Conservation (phyloP, 2,113 vertebrate genomes). For the Cavia porcellus region DNA sequence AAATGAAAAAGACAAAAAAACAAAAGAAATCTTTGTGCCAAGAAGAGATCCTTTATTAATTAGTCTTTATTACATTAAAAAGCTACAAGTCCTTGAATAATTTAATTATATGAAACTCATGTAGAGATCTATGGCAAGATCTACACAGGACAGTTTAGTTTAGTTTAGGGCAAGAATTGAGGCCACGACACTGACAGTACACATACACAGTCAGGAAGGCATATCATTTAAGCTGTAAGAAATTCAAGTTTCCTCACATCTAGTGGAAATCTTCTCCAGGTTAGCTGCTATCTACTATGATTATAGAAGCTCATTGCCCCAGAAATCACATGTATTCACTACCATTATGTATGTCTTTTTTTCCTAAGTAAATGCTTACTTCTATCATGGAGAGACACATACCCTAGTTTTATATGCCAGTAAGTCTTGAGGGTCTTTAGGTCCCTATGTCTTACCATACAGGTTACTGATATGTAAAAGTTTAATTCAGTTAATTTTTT, state of each 20-base stretch:
- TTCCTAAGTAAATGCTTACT: slow-evolving; percentile 42
- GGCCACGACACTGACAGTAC: background rate
- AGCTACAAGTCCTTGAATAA: background rate
- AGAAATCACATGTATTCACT: background rate
- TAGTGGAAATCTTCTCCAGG: background rate
- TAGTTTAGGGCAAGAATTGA: background rate
- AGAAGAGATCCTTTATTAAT: background rate
- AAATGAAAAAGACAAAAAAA: no score
- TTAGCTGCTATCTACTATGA: background rate
- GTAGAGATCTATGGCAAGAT: background rate
- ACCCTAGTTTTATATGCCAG: background rate
- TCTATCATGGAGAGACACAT: slow-evolving; percentile 5
- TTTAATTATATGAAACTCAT: background rate
- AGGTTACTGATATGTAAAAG: slow-evolving; percentile 28
- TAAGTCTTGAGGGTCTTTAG: slow-evolving; percentile 1
- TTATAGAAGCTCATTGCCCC: background rate
- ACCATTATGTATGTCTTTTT: background rate
- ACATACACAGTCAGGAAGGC: background rate
- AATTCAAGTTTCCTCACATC: background rate
- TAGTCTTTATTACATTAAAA: background rate
- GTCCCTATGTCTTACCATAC: background rate
- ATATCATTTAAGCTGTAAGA: background rate
- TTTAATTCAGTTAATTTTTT: background rate
- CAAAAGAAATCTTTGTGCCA: background rate
- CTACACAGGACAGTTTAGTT: background rate